phyloP scores from a whole-genome alignment of 1,140 invertebrate species.

The Hyposmocoma kahamanoa region DNA sequence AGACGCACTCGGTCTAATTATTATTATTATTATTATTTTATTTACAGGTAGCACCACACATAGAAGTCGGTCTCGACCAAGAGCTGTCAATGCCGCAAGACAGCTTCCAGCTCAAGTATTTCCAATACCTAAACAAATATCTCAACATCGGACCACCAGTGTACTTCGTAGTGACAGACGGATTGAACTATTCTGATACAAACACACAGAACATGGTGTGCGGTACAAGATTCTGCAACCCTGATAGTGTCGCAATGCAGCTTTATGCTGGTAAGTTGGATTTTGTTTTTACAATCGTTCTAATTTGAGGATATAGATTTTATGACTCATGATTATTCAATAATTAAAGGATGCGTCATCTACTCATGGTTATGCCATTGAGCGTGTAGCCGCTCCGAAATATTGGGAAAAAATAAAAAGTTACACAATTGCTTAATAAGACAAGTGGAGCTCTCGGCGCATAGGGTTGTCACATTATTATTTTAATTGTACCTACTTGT shows the following conservation, averaged over 20 bases:
- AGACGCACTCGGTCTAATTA: too few species aligned
- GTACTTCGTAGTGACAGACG: conserved; percentile 95
- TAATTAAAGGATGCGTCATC: too few species aligned
- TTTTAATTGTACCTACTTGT: too few species aligned
- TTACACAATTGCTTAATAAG: too few species aligned
- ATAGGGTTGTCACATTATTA: too few species aligned
- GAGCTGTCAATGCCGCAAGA: conserved; percentile 98
- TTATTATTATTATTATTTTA: background rate
- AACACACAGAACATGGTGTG: conserved; percentile 90
- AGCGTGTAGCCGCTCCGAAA: too few species aligned
- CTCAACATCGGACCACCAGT: conserved; percentile 96
- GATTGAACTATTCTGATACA: conserved; percentile 84
- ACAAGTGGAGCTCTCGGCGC: too few species aligned
- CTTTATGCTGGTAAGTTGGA: conserved; percentile 78
- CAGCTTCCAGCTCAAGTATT: conserved; percentile 95
- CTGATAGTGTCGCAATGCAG: conserved; percentile 89
- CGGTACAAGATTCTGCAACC: conserved; percentile 84
- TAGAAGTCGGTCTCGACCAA: conserved; percentile 96
- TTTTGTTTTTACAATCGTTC: too few species aligned
- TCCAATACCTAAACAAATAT: conserved; percentile 88
- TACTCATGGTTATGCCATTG: too few species aligned
- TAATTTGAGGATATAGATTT: too few species aligned
- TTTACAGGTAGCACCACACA: conserved; percentile 82
- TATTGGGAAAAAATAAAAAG: too few species aligned
- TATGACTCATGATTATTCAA: too few species aligned